Base-by-base conservation (phyloP, 2,888 invertebrate species). In the Baronia brevicornis region DNA sequence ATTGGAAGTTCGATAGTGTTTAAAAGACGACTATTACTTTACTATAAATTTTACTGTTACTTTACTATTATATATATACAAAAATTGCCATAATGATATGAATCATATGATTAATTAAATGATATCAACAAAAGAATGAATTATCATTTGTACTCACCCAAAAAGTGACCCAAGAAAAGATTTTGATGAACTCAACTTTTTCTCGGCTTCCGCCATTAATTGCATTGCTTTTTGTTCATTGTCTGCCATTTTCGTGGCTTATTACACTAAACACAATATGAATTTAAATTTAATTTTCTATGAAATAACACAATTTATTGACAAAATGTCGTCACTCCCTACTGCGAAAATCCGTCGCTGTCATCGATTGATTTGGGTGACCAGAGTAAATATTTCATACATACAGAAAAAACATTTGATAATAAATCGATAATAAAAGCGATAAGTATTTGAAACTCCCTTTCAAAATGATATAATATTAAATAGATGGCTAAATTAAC, bases 211-310 rank as follows among this genome's bases (percentile, higher is more conserved):
- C 37, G 94, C 94, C 80, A 97, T 90, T 49, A 97, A 86, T 78
- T 95, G 94, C 79, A 92, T 87, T 31, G 95, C 98, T 86, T 97
- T 98, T 72, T 96, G 94, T 75, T 97, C 97, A 79, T 92, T 94
- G 72, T 95, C 93, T 68, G 91, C 91, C 95, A 96, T 96, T 44
- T 53, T 73, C 38, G 49, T 64, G 67, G 66, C 64, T 60, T 64
- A 48, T 53, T 56, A 51, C 58, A 71, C 67, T 63, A 67, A 43
- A 48, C 55, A 65, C 62, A 61, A 60, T 38, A 34, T 42, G 46
- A 63, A 61, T 58, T 38, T 41, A 45, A 43, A 48, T 38, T 29
- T 42, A 44, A 54, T 56, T 55, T 59, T n/a, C n/a, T n/a, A n/a
- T n/a, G n/a, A n/a, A n/a, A n/a, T n/a, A n/a, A n/a, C n/a, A 57